phyloP scores from a whole-genome alignment of 2,797 vertebrate species.

The Manis crassicaudata region DNA sequence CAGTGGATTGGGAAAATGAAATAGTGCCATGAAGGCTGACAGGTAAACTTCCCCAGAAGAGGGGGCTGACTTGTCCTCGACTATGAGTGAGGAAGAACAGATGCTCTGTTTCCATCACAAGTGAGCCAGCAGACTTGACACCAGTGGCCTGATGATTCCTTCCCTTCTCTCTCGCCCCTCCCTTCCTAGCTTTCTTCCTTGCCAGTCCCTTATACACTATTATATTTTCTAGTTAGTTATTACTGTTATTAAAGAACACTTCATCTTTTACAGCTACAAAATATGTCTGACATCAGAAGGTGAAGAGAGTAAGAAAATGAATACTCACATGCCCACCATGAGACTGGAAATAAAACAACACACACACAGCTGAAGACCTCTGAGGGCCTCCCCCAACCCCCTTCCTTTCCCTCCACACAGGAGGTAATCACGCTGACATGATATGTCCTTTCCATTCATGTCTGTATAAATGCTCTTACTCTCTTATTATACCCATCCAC shows the following conservation, averaged over 20 bases:
- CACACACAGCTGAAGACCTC: not conserved
- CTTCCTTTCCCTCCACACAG: not conserved
- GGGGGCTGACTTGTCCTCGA: rapidly evolving
- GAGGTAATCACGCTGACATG: not conserved
- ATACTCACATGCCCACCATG: not conserved
- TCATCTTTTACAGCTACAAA: constrained; percentile 24
- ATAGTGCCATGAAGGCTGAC: not conserved
- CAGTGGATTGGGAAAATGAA: not conserved
- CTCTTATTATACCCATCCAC: not conserved
- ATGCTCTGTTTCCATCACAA: rapidly evolving
- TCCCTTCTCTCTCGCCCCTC: rapidly evolving
- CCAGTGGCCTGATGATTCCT: no score
- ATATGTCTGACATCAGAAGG: not conserved
- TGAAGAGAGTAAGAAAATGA: not conserved
- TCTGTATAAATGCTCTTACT: not conserved
- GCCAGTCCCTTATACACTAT: not conserved
- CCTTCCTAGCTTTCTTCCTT: not conserved
- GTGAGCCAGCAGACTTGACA: not conserved
- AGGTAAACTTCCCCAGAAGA: not conserved
- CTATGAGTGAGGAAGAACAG: not conserved
- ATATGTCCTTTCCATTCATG: not conserved
- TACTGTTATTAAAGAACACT: not conserved
- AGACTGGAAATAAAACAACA: not conserved
- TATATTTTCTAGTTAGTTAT: not conserved
- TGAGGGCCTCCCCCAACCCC: not conserved